These are phyloP conservation scores for Oxycera nigricornis DNA, from an alignment of 2,888 invertebrate genomes.

Conservation along the genomic window DNA sequence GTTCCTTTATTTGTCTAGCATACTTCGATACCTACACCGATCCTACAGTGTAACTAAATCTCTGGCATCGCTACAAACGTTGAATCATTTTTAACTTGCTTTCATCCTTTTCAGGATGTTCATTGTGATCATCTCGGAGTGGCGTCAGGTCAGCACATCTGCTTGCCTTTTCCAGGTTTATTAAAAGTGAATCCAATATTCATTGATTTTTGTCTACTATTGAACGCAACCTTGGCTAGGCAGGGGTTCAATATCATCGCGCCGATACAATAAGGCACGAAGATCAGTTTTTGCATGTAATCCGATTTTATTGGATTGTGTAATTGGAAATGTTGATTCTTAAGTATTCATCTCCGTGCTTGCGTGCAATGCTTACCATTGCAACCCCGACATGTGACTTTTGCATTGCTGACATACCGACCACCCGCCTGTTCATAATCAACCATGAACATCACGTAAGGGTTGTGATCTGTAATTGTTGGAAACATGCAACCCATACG, in stretches of 20 bases:
- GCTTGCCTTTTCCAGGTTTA: conserved; percentile 17
- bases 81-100: conserved; percentile 17
- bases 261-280: neutral
- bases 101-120: neutral
- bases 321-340: conserved; percentile 4
- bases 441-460: neutral
- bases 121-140: neutral
- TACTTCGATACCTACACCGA: neutral
- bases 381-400: neutral
- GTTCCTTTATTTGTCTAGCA: neutral
- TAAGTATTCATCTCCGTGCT: neutral
- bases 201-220: conserved; percentile 34
- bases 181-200: conserved; percentile 27
- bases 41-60: neutral
- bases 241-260: neutral
- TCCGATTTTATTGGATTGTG: conserved; percentile 35
- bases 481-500: neutral
- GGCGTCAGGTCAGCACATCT: conserved; percentile 35
- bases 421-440: conserved; percentile 17
- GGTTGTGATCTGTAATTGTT: neutral
- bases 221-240: neutral
- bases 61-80: neutral
- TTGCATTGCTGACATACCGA: neutral
- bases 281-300: conserved; percentile 31
- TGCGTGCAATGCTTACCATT: neutral